Evolutionary conservation across 2,888 invertebrate species (phyloP), one percentile per base, ranked within the genome.

Genomic region (Thyatira batis): DNA sequence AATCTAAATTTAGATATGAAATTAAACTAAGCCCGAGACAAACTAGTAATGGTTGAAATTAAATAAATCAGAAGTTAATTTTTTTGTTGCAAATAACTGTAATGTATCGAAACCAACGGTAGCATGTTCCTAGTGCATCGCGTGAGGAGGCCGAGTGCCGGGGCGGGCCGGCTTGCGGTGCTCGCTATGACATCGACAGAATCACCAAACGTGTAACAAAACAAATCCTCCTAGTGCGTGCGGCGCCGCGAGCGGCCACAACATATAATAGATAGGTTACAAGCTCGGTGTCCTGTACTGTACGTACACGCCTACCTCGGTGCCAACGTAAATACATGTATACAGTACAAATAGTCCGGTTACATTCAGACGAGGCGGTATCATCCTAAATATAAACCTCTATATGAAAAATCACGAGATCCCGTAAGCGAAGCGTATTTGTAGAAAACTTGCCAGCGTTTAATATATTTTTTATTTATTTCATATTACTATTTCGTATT

Each of bases 401-500:
- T 44, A 43, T 46, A 52, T 50, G 43, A 54, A 51, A 17, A 62
- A 51, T 57, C 58, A 59, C 67, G 55, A 60, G 57, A 60, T 57
- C 57, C 61, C 58, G 59, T 50, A 76, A 76, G 76, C 81, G 69
- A 76, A 84, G 81, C 82, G 65, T 65, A 69, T 67, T 67, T 54
- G 79, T 82, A 77, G 55, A 77, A 80, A 80, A 77, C 58, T 65
- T 65, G 71, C 52, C 74, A 69, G 74, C 69, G 61, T 65, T 69
- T 67, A 62, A 71, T 72, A 60, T 45, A 48, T 27, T 48, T 17
- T 13, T 27, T 27, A 46, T 56, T 51, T 51, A 49, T 54, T 48
- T 63, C 44, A 53, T 72, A 73, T 67, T 61, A 66, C 64, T 71
- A 76, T 69, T 63, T 61, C 63, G 60, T 73, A 73, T 74, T 74